A percentile compares a stretch with the other conserved stretches of the same genome.
Evolutionary conservation across 1,140 invertebrate species (phyloP).

Genomic region (Lineus longissimus): DNA sequence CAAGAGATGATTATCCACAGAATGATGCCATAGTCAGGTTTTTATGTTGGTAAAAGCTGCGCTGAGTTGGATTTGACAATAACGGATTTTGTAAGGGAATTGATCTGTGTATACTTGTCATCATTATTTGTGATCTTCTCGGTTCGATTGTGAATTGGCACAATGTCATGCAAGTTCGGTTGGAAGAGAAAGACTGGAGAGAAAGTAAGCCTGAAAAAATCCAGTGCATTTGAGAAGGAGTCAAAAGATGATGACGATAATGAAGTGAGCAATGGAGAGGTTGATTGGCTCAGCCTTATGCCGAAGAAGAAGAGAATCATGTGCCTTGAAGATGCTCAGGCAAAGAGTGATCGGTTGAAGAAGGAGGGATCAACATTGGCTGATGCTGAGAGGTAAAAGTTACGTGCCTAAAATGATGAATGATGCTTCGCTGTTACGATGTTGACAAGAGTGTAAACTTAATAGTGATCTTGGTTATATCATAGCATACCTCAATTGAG

Average conservation of each 20-base stretch:
- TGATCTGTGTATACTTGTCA: too few relatives aligned
- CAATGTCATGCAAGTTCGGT: conserved; percentile 28
- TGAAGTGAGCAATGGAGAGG: conserved; percentile 24
- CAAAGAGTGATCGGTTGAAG: conserved; percentile 42
- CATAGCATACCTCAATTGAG: too few relatives aligned
- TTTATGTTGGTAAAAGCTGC: too few relatives aligned
- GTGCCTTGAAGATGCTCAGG: conserved; percentile 42
- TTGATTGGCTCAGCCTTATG: conserved; percentile 43
- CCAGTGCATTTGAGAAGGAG: conserved; percentile 34
- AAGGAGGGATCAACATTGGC: conserved; percentile 44
- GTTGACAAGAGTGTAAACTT: too few relatives aligned
- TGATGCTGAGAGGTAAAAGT: conserved; percentile 50
- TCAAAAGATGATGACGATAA: conserved; percentile 32
- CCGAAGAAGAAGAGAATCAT: conserved; percentile 30
- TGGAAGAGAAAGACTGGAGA: conserved; percentile 49
- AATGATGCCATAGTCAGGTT: too few relatives aligned
- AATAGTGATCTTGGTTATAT: too few relatives aligned
- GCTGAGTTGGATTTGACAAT: too few relatives aligned
- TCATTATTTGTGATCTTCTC: too few relatives aligned
- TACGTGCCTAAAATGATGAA: too few relatives aligned
- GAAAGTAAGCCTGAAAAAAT: conserved; percentile 27
- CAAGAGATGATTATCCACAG: too few relatives aligned
- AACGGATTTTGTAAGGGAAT: too few relatives aligned
- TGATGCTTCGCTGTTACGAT: too few relatives aligned
- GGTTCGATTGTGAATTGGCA: background rate